phyloP scores from a whole-genome alignment of 2,888 invertebrate species.

The Melikaiella ostensackeni region DNA sequence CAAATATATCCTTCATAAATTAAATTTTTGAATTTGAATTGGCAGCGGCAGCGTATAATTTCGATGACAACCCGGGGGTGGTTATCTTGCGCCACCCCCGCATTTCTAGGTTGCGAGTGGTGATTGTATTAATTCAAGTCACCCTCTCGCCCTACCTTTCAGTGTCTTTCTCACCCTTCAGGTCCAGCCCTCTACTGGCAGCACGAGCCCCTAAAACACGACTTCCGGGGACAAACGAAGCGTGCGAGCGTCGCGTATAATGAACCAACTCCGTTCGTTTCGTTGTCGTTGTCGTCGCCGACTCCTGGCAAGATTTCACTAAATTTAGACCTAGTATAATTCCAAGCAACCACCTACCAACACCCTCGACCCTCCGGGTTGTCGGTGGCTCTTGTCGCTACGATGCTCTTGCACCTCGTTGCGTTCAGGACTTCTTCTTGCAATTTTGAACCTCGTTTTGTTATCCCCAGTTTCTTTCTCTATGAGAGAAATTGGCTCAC shows the following conservation, averaged over 20 bases:
- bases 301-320: conserved; percentile 54
- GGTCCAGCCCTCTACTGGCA: conserved; percentile 36
- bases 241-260: conserved; percentile 76
- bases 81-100: conserved; percentile 26
- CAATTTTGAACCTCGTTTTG: neutral
- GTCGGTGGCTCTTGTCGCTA: conserved; percentile 19
- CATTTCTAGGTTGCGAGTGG: conserved; percentile 42
- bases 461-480: neutral
- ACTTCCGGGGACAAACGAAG: conserved; percentile 77
- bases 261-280: conserved; percentile 74
- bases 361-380: conserved; percentile 8
- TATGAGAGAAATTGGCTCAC: neutral
- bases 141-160: conserved; percentile 57
- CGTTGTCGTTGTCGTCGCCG: conserved; percentile 56
- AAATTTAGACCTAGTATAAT: conserved; percentile 60
- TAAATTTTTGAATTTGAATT: neutral
- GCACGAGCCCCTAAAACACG: conserved; percentile 66
- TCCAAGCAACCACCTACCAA: conserved; percentile 47
- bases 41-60: conserved; percentile 59
- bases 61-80: conserved; percentile 66
- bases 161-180: conserved; percentile 54
- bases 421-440: neutral
- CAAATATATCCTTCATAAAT: no score
- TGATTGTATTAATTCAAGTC: conserved; percentile 75
- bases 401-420: conserved; percentile 29